Evolutionary conservation across 2,888 invertebrate genomes (phyloP), one percentile per base, ranked within the genome.

Genomic region (Drosophila siamana): DNA sequence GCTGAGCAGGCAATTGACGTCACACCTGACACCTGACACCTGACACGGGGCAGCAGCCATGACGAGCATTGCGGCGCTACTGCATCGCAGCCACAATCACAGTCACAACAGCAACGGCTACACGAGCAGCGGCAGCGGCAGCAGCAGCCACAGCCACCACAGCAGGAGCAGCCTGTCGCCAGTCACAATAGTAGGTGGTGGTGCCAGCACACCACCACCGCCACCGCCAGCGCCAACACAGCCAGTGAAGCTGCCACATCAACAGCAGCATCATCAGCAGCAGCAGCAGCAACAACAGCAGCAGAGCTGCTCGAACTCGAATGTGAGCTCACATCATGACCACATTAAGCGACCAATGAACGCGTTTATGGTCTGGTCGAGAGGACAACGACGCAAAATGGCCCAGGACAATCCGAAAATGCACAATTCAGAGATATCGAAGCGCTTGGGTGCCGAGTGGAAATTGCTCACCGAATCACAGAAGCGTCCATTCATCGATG

Each of bases 341-440:
- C 97, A 98, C 91, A 97, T 98, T 83, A 98, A 98, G 92, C 94
- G 98, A 61, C 98, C 98, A 38, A 98, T 99, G 98, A 98, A 98
- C 93, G 98, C 98, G 1, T 98, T 98, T 93, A 98, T 98, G 98
- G 98, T 92, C 16, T 98, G 98, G 98, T 98, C 98, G 28, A 93
- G 98, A 54, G 96, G 97, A 52, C 98, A 98, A 92, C 93, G 98
- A 43, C 94, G 98, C 69, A 97, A 98, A 93, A 98, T 98, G 92
- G 97, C 98, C 0, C 95, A 97, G 93, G 98, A 98, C 89, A 98
- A 98, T 92, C 98, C 98, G 83, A 98, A 96, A 93, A 96, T 97
- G 96, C 97, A 97, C 92, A 97, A 97, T 90, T 96, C 96, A 0
- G 96, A 97, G 92, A 98, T 98, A 81, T 97, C 97, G 51, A 98